Conservation (phyloP, 2,888 invertebrate species). For the Ennomos quercinarius region DNA sequence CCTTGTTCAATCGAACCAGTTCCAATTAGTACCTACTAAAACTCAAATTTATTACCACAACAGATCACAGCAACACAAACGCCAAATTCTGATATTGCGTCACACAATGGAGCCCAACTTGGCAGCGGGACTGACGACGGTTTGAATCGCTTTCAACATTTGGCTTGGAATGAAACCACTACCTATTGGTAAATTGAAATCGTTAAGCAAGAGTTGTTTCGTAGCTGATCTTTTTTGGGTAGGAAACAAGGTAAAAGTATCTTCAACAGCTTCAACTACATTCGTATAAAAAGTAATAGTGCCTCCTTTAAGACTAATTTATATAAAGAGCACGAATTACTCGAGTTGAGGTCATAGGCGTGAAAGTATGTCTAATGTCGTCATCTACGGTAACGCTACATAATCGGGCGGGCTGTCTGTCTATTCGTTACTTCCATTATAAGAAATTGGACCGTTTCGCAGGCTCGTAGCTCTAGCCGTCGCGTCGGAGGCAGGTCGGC, state of each 20-base stretch:
- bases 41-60: slow-evolving; percentile 16
- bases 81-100: slow-evolving; percentile 30
- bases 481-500: slow-evolving; percentile 36
- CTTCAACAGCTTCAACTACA: no score
- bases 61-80: slow-evolving; percentile 4
- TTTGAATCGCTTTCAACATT: slow-evolving; percentile 27
- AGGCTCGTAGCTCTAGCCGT: slow-evolving; percentile 33
- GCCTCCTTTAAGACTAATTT: background rate
- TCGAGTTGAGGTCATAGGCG: slow-evolving; percentile 31
- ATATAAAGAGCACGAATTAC: slow-evolving; percentile 16
- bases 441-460: slow-evolving; percentile 41
- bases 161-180: slow-evolving; percentile 16
- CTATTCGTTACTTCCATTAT: slow-evolving; percentile 39
- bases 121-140: slow-evolving; percentile 16
- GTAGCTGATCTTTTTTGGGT: slow-evolving; percentile 3
- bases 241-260: no score
- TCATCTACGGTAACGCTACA: slow-evolving; percentile 35
- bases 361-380: slow-evolving; percentile 37
- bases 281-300: background rate
- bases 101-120: slow-evolving; percentile 20
- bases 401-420: slow-evolving; percentile 33
- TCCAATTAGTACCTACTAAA: slow-evolving; percentile 15
- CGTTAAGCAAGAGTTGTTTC: slow-evolving; percentile 20
- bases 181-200: slow-evolving; percentile 17
- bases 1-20: slow-evolving; percentile 19